Evolutionary conservation across 2,888 invertebrate genomes (phyloP), one percentile per base, ranked within the genome.

Genomic region (Harpalus rufipes): DNA sequence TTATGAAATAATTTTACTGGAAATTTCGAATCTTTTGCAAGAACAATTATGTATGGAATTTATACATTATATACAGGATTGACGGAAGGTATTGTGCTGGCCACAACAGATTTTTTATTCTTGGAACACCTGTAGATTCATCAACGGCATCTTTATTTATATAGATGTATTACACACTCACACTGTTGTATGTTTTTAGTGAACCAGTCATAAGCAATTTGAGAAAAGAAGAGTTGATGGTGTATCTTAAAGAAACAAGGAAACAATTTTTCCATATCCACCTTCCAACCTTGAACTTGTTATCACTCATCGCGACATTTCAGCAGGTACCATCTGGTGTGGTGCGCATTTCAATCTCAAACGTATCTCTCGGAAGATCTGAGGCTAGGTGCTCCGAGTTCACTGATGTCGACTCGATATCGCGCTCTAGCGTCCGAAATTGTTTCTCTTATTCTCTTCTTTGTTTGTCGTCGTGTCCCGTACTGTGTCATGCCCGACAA

Each of bases 281-380:
- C 44, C 44, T 51, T 51, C 44, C 44, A 51, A 44, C 72, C 72
- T 74, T 74, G 72, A 74, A 74, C 72, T 74, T 74, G 72, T 74
- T 74, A 74, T 74, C 72, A 74, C 72, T 12, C 44, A 74, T 74
- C 72, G 44, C 7, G 72, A 74, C 72, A 74, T 74, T 74, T 74
- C 72, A 74, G 44, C 72, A 74, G 72, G 72, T 74, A 74, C 72
- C 41, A 41, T 16, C 44, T 44, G 41, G 72, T 44, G 41, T 68
- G 68, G 68, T 68, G 72, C 72, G 72, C 44, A 74, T 74, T 74
- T 41, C 72, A 74, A 74, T 74, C 72, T 74, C 72, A 74, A 74
- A 74, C 72, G 72, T 74, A 74, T 74, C 72, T 7, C 18, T 14
- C 14, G 14, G 44, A 7, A 44, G 16, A 74, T 74, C 72, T 74